These are phyloP conservation scores for Lordiphosa fenestrarum DNA, from an alignment of 2,888 invertebrate species.

Conservation along the genomic window DNA sequence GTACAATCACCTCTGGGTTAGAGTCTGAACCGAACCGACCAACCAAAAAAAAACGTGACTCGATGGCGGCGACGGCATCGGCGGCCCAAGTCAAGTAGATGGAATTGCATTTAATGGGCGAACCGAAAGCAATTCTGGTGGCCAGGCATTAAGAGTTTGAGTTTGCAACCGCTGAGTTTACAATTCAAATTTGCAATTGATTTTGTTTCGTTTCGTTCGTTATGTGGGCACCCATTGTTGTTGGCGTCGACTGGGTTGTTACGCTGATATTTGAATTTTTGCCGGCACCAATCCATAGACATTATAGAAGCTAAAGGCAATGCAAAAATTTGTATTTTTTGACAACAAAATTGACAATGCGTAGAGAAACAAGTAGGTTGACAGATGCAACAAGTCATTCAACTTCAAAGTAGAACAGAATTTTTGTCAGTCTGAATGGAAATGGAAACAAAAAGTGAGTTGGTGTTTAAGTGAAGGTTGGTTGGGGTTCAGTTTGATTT, in stretches of 20 bases:
- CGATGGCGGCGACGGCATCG: conserved; percentile 32
- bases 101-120: conserved; percentile 71
- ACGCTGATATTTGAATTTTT: conserved; percentile 56
- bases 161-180: conserved; percentile 44
- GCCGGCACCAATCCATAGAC: conserved; percentile 64
- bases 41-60: conserved; percentile 60
- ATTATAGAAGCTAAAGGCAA: conserved; percentile 29
- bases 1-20: conserved; percentile 59
- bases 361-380: conserved; percentile 37
- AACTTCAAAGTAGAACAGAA: conserved; percentile 27
- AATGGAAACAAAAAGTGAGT: too few relatives aligned
- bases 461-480: too few relatives aligned
- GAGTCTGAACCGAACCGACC: conserved; percentile 21
- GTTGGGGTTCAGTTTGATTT: too few relatives aligned
- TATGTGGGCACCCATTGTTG: conserved; percentile 35
- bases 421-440: too few relatives aligned
- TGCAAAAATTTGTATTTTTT: conserved; percentile 41
- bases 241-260: conserved; percentile 19
- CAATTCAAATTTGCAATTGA: conserved; percentile 68
- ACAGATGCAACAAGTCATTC: conserved; percentile 54
- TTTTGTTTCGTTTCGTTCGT: conserved; percentile 30
- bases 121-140: conserved; percentile 45
- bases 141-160: conserved; percentile 40
- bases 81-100: conserved; percentile 58
- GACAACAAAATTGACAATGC: conserved; percentile 40